Conservation (phyloP, 2,113 vertebrate species). For the Seriola rivoliana region DNA sequence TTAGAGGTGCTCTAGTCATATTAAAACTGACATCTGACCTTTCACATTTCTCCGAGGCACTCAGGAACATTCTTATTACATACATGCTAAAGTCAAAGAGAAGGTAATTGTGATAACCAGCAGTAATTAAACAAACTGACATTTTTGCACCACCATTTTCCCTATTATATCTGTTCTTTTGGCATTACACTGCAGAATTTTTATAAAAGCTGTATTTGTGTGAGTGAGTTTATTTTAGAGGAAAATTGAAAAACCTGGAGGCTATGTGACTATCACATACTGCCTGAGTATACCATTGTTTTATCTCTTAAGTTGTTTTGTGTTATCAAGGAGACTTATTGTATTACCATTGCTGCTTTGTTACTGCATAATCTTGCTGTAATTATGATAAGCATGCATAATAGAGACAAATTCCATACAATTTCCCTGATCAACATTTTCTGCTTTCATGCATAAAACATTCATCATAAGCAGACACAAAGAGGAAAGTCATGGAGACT, state of each 20-base stretch:
- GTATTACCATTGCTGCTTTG: slow-evolving; percentile 66
- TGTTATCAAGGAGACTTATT: slow-evolving; percentile 70
- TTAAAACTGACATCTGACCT: slow-evolving; percentile 91
- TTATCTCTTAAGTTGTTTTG: slow-evolving; percentile 57
- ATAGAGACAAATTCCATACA: slow-evolving; percentile 79
- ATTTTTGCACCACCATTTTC: slow-evolving; percentile 72
- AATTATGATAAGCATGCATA: slow-evolving; percentile 82
- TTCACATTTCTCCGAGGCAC: slow-evolving; percentile 86
- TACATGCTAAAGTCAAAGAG: slow-evolving; percentile 86
- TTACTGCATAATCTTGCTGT: slow-evolving; percentile 77
- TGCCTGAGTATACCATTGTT: slow-evolving; percentile 42
- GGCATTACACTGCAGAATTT: slow-evolving; percentile 28
- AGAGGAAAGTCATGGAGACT: slow-evolving; percentile 55
- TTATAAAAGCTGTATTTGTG: slow-evolving; percentile 32
- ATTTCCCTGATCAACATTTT: slow-evolving; percentile 75
- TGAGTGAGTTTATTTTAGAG: slow-evolving; percentile 27
- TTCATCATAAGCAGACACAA: slow-evolving; percentile 69
- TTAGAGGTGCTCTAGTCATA: slow-evolving; percentile 85
- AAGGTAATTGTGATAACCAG: slow-evolving; percentile 88
- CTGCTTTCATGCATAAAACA: slow-evolving; percentile 76
- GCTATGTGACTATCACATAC: slow-evolving; percentile 41
- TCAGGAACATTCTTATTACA: slow-evolving; percentile 85
- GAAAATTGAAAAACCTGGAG: slow-evolving; percentile 36
- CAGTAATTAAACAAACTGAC: slow-evolving; percentile 87
- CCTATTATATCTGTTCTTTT: slow-evolving; percentile 55